Conservation (phyloP, 2,797 vertebrate genomes). For the Geotrypetes seraphini region DNA sequence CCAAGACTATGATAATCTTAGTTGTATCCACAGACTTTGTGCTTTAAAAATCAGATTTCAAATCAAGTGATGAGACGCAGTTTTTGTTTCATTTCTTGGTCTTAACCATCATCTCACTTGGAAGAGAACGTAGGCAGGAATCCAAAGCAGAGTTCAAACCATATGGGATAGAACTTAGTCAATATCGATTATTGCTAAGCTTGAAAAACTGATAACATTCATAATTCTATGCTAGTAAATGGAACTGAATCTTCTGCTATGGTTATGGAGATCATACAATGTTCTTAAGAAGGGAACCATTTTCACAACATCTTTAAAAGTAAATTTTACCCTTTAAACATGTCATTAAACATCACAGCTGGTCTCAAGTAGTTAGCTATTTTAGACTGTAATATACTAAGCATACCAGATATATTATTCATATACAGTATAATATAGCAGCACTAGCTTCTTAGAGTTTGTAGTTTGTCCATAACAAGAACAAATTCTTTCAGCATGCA, state of each 20-base stretch:
- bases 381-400: conserved; percentile 73
- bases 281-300: conserved; percentile 63
- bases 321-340: conserved; percentile 61
- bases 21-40: conserved; percentile 53
- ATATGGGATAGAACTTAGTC: conserved; percentile 45
- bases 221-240: conserved; percentile 38
- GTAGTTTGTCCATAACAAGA: conserved; percentile 62
- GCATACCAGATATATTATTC: conserved; percentile 76
- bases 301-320: conserved; percentile 62
- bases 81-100: conserved; percentile 41
- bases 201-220: conserved; percentile 32
- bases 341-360: conserved; percentile 68
- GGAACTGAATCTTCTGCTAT: conserved; percentile 47
- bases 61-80: conserved; percentile 18
- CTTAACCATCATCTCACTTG: too few relatives aligned
- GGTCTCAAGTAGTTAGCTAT: conserved; percentile 74
- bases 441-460: conserved; percentile 68
- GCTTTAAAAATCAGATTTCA: conserved; percentile 55
- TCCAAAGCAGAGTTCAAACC: conserved; percentile 28
- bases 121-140: conserved; percentile 28
- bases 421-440: conserved; percentile 71
- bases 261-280: conserved; percentile 59
- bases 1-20: conserved; percentile 48
- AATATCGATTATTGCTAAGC: conserved; percentile 58
- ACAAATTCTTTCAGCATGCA: conserved; percentile 87